Base-by-base conservation (phyloP, 92 coral and sea anemone species). In the Epizoanthus stellaris region DNA sequence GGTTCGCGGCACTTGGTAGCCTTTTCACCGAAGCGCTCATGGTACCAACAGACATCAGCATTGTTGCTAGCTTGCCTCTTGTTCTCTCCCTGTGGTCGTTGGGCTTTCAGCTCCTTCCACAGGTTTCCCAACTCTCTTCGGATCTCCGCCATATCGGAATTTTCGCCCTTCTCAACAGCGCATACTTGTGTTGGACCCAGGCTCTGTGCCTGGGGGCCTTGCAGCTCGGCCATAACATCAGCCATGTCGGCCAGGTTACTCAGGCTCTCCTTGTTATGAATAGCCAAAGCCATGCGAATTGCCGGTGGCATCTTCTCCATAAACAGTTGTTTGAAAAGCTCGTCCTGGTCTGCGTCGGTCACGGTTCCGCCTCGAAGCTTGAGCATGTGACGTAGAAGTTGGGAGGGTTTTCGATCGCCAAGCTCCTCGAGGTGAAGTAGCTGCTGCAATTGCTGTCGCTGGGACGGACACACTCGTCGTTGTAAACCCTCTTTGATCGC, bases 351-450 rank as follows among this genome's bases (percentile, higher is more conserved):
- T 9, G 88, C 42, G 6, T 84, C 82, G 11, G 69, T 80, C 54
- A 45, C 80, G 12, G 88, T 56, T 11, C 82, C 82, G 19, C 82
- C 76, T 58, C 83, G 58, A 65, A 23, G 72, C 53, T 77, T 60
- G 40, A 62, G 20, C 82, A 58, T 75, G 67, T 21, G 30, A 62
- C 91, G 76, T 59, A 82, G 40, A 9, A 83, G 87, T 40, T 85
- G 94, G 16, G 94, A 88, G 42, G 88, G 86, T 13, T 82, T 77
- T 11, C 93, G 85, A 67, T 91, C 84, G 34, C 94, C 91, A 19
- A 91, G 86, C 56, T 83, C 89, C 71, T 87, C 91, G 23, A 30
- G 36, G 36, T 30, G 36, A 30, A 30, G 36, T 30, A 30, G 36
- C 39, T 82, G 86, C 75, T 82, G 88, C 57, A 76, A 49, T 71